These are phyloP conservation scores for Drosophila yakuba DNA, from an alignment of 1,140 invertebrate species.

Conservation along the genomic window DNA sequence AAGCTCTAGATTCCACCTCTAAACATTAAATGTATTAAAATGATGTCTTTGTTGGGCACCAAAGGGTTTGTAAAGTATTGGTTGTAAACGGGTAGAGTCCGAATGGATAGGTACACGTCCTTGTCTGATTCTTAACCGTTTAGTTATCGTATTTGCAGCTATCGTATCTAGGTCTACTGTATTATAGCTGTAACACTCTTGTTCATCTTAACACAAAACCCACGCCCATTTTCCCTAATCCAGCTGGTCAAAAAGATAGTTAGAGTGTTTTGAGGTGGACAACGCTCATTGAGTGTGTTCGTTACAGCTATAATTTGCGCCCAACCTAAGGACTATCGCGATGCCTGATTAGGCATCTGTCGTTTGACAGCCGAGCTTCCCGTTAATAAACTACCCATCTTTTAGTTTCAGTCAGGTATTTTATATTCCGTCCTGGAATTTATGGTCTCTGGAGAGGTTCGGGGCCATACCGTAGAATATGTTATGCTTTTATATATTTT, in stretches of 20 bases:
- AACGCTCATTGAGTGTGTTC: not conserved
- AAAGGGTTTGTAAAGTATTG: too few relatives aligned
- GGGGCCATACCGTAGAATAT: too few relatives aligned
- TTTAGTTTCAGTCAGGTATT: too few relatives aligned
- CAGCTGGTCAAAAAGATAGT: not conserved
- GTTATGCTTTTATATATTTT: too few relatives aligned
- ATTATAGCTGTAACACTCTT: not conserved
- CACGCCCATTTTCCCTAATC: not conserved
- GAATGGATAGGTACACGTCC: not conserved
- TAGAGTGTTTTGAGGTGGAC: not conserved
- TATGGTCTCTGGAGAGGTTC: too few relatives aligned
- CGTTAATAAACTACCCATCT: not conserved
- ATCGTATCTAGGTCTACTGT: not conserved
- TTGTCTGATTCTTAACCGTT: not conserved
- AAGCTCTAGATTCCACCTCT: too few relatives aligned
- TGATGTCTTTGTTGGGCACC: too few relatives aligned
- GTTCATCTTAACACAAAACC: not conserved
- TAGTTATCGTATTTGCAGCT: not conserved
- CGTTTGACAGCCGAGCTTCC: conserved; percentile 2
- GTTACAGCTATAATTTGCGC: not conserved
- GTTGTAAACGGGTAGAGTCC: too few relatives aligned
- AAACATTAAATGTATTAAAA: too few relatives aligned
- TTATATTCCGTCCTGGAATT: too few relatives aligned
- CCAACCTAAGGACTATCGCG: not conserved
- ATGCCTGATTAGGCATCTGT: conserved; percentile 4